These are phyloP conservation scores for Eristalis arbustorum DNA, from an alignment of 2,888 invertebrate genomes.

Conservation along the genomic window DNA sequence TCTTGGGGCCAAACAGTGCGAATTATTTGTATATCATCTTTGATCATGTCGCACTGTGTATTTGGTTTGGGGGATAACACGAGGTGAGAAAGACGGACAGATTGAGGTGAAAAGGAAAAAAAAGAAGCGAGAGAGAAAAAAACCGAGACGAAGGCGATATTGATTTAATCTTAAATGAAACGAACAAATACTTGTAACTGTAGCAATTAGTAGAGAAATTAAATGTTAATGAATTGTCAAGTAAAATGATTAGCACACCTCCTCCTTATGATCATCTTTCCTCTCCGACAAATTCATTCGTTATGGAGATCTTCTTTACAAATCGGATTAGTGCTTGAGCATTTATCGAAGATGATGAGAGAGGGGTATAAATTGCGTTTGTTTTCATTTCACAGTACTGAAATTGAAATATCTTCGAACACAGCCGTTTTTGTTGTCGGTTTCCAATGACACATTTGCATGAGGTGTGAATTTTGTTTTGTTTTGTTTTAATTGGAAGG, in stretches of 20 bases:
- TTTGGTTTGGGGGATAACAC: background rate
- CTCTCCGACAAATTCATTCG: background rate
- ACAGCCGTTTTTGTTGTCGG: background rate
- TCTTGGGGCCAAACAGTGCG: background rate
- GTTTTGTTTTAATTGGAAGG: too few species aligned
- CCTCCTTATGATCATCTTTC: background rate
- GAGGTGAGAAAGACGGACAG: background rate
- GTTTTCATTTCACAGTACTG: background rate
- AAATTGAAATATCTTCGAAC: background rate
- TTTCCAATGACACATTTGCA: background rate
- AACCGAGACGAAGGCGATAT: conserved; percentile 39
- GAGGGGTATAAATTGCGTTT: background rate
- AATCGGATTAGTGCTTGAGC: background rate
- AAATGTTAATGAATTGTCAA: conserved; percentile 20
- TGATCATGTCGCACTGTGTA: conserved; percentile 2
- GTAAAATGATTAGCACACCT: conserved; percentile 31
- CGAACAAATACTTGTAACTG: conserved; percentile 27
- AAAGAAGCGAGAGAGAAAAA: background rate
- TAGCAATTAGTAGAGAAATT: conserved; percentile 19
- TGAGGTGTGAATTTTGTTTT: background rate
- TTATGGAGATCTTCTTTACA: background rate
- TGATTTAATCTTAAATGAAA: conserved; percentile 47
- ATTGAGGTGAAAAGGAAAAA: background rate
- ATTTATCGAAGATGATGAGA: background rate
- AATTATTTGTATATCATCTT: conserved; percentile 1